phyloP scores from a whole-genome alignment of 1,140 invertebrate genomes.

The Gerris buenoi region DNA sequence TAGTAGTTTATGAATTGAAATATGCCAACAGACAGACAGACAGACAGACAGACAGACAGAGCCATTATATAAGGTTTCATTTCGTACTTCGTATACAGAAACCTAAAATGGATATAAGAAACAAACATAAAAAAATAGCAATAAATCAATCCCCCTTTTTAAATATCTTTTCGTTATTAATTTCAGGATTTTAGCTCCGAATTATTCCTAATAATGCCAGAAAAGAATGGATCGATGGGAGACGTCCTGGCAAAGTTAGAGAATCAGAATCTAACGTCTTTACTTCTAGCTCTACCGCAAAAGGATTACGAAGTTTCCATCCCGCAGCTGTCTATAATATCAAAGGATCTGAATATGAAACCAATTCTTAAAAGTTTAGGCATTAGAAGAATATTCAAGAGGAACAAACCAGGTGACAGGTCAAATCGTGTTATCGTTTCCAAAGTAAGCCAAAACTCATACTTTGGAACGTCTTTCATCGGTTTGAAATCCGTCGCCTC shows the following conservation, averaged over 20 bases:
- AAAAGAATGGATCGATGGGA: conserved; percentile 20
- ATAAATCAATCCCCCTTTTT: too few relatives aligned
- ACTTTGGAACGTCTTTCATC: conserved; percentile 26
- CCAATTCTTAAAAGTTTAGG: conserved; percentile 22
- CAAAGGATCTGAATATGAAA: conserved; percentile 21
- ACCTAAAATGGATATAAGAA: too few relatives aligned
- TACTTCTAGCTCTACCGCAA: conserved; percentile 17
- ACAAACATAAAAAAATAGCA: too few relatives aligned
- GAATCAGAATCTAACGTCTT: conserved; percentile 19
- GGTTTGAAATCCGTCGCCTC: conserved; percentile 26
- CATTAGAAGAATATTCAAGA: conserved; percentile 10
- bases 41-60: too few relatives aligned
- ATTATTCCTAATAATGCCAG: conserved; percentile 25
- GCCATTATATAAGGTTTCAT: too few relatives aligned
- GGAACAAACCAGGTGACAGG: conserved; percentile 2
- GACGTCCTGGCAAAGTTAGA: conserved; percentile 19
- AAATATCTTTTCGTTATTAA: too few relatives aligned
- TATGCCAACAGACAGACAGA: too few relatives aligned
- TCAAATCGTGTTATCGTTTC: conserved; percentile 12
- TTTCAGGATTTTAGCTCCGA: conserved; percentile 20
- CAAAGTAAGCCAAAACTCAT: conserved; percentile 25
- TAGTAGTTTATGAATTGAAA: too few relatives aligned
- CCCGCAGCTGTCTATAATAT: conserved; percentile 25
- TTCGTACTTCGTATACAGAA: too few relatives aligned
- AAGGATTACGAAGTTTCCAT: conserved; percentile 24